phyloP scores from a whole-genome alignment of 2,888 invertebrate species.

The Leptinotarsa tumamoca region DNA sequence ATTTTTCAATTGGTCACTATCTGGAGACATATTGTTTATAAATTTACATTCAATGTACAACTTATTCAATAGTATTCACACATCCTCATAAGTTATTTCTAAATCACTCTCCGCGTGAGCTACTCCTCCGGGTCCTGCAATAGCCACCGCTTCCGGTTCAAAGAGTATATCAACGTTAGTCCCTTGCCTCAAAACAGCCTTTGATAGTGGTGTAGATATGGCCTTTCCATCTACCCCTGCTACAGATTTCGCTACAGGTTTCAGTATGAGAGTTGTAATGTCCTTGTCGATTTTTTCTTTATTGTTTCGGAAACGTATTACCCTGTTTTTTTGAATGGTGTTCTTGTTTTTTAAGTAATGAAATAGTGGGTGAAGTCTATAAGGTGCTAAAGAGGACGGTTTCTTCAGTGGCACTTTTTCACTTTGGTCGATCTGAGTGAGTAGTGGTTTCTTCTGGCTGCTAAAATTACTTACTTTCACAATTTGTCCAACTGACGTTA shows the following conservation, averaged over 20 bases:
- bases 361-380: constrained; percentile 60
- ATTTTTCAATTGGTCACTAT: too few species aligned
- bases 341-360: constrained; percentile 59
- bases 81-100: constrained; percentile 64
- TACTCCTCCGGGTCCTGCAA: constrained; percentile 81
- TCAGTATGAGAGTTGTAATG: constrained; percentile 69
- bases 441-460: background rate
- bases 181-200: constrained; percentile 73
- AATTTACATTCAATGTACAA: background rate
- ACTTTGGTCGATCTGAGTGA: constrained; percentile 8
- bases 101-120: constrained; percentile 83
- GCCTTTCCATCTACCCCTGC: constrained; percentile 77
- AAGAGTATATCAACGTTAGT: constrained; percentile 74
- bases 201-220: constrained; percentile 77
- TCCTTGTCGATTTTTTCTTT: constrained; percentile 46
- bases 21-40: too few species aligned
- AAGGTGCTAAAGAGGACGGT: constrained; percentile 53
- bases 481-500: constrained; percentile 32
- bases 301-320: constrained; percentile 57
- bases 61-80: constrained; percentile 5
- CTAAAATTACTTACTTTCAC: constrained; percentile 32
- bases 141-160: constrained; percentile 77
- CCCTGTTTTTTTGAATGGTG: constrained; percentile 53
- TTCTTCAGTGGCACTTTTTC: constrained; percentile 19
- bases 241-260: constrained; percentile 76